Evolutionary conservation across 1,140 invertebrate species (phyloP).

Genomic region (Brachionus calyciflorus): DNA sequence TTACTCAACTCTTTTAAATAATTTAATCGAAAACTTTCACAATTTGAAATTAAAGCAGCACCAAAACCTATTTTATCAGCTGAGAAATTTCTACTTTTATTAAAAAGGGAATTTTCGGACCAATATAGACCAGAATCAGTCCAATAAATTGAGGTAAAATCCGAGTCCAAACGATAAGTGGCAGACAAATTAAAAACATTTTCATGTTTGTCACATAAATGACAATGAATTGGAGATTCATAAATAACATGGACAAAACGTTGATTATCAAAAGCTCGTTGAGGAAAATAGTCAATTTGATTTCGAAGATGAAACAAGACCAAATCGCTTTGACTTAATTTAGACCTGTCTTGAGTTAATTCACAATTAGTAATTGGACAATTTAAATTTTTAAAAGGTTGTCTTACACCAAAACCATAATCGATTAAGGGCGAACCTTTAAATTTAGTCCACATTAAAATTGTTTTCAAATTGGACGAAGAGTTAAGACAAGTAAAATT

Average conservation of each 20-base stretch:
- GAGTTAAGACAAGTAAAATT: not conserved
- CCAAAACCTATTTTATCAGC: not conserved
- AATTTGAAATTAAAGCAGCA: conserved; percentile 44
- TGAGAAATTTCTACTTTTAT: not conserved
- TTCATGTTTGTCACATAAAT: not conserved
- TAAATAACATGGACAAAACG: not conserved
- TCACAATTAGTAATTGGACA: conserved; percentile 11
- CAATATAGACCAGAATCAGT: not conserved
- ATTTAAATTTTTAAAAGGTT: not conserved
- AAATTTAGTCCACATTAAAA: not conserved
- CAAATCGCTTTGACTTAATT: not conserved
- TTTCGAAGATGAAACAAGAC: not conserved
- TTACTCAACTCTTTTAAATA: conserved; percentile 48
- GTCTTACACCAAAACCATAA: not conserved
- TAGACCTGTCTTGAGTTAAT: not conserved
- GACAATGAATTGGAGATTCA: conserved; percentile 1
- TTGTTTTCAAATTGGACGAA: not conserved
- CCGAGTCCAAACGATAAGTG: conserved; percentile 51
- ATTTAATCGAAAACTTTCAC: conserved; percentile 30
- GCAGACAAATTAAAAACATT: conserved; percentile 51
- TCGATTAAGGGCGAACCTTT: too few relatives aligned
- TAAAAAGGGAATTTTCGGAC: not conserved
- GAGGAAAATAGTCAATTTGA: not conserved
- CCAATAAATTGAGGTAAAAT: conserved; percentile 46
- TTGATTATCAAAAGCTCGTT: not conserved